Conservation (phyloP, 2,888 invertebrate genomes). For the Scrobipalpa atriplicella region DNA sequence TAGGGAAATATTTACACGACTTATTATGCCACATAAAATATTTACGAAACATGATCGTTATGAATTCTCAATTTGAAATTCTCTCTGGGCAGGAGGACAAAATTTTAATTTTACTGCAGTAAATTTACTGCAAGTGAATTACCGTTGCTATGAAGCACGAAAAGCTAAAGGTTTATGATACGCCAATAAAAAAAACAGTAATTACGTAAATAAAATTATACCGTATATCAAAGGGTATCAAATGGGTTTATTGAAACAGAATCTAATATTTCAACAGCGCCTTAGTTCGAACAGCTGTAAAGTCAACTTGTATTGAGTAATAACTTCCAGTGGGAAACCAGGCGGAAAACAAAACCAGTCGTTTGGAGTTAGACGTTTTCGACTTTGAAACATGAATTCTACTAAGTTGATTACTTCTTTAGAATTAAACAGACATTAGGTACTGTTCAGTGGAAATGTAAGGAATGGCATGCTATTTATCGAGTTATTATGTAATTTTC, state of each 20-base stretch:
- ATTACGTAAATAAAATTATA: not conserved
- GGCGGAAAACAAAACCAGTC: slow-evolving; percentile 15
- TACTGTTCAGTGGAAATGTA: too few relatives aligned
- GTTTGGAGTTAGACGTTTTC: slow-evolving; percentile 4
- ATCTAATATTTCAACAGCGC: slow-evolving; percentile 17
- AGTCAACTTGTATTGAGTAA: slow-evolving; percentile 17
- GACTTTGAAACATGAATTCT: not conserved
- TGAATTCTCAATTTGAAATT: not conserved
- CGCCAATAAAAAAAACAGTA: too few relatives aligned
- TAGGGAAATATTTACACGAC: not conserved
- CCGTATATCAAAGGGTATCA: slow-evolving; percentile 18
- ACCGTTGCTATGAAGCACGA: not conserved
- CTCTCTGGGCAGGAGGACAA: not conserved
- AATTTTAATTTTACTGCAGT: not conserved
- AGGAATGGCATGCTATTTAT: not conserved
- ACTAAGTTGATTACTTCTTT: too few relatives aligned
- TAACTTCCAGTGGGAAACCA: slow-evolving; percentile 21
- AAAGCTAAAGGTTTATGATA: not conserved
- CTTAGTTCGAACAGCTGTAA: slow-evolving; percentile 22
- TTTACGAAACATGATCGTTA: slow-evolving; percentile 3
- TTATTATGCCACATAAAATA: not conserved
- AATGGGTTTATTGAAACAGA: slow-evolving; percentile 17
- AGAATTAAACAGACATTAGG: too few relatives aligned
- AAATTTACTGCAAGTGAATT: not conserved
- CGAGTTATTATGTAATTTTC: not conserved